Evolutionary conservation across 2,888 invertebrate species (phyloP), one percentile per base, ranked within the genome.

Genomic region (Stomorhina lunata): DNA sequence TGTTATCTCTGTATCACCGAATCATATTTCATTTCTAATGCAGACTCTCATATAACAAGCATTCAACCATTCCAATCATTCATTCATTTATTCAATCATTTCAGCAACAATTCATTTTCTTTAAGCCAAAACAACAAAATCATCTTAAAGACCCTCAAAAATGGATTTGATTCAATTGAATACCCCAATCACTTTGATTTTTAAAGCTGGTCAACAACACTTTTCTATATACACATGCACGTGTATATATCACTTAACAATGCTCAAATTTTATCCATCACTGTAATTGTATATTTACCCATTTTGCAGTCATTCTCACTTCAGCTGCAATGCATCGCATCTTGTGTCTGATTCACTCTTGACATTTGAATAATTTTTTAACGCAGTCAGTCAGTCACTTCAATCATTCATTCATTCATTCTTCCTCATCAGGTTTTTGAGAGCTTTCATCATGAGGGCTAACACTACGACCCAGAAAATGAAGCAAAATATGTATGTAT

Each of bases 291-390:
- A n/a, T n/a, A n/a, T n/a, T n/a, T n/a, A n/a, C n/a, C n/a, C n/a
- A n/a, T n/a, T n/a, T n/a, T n/a, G n/a, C n/a, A n/a, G n/a, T n/a
- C n/a, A n/a, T n/a, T n/a, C n/a, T n/a, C n/a, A n/a, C n/a, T n/a
- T n/a, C n/a, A n/a, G n/a, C n/a, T n/a, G n/a, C 17, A 15, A 43
- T 43, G 15, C 43, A 43, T 43, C n/a, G 15, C 43, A 43, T 17
- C 6, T 15, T 29, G 15, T 55, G 43, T 17, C 5, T 6, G 4
- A 63, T 34, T 40, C 50, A 61, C 37, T 77, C 10, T 50, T 77
- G 68, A 61, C 68, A 68, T 77, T 77, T 77, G 17, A 61, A 68
- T 43, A 50, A 50, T 61, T n/a, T n/a, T n/a, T n/a, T n/a, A n/a
- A n/a, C n/a, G n/a, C n/a, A n/a, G n/a, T n/a, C n/a, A n/a, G n/a